Conservation (phyloP, 2,888 invertebrate genomes). For the Stramonita haemastoma region DNA sequence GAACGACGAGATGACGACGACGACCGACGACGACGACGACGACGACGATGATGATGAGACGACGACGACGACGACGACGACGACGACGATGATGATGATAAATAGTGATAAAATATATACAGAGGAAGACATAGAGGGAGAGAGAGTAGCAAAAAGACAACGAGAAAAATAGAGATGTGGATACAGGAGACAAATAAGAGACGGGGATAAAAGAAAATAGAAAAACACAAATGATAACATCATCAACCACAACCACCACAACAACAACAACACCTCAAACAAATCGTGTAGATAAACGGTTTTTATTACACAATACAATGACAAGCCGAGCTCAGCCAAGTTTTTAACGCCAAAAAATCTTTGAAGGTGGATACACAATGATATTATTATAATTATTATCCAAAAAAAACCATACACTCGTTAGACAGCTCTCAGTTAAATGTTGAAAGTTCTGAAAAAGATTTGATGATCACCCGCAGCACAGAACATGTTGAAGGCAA, state of each 20-base stretch:
- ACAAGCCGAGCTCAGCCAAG: neutral
- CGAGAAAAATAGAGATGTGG: neutral
- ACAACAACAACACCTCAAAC: neutral
- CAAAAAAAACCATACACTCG: neutral
- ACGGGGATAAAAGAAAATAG: neutral
- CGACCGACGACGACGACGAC: no score
- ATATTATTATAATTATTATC: no score
- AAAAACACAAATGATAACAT: neutral
- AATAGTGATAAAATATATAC: neutral
- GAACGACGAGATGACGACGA: no score
- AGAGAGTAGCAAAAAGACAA: neutral
- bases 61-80: no score
- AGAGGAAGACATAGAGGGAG: neutral
- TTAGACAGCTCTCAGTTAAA: neutral
- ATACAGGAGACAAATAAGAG: neutral
- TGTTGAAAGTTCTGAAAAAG: neutral
- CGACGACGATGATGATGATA: no score
- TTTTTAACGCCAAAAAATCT: neutral
- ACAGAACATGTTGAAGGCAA: no score
- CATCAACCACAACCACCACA: neutral
- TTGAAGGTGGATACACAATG: neutral
- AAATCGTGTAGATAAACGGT: no score
- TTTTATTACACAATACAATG: neutral
- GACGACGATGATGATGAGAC: no score
- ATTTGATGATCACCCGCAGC: no score